A percentile compares a stretch with the other conserved stretches of the same genome.
These are phyloP conservation scores for Vidua chalybeata DNA, from an alignment of 2,113 vertebrate species.

Conservation along the genomic window DNA sequence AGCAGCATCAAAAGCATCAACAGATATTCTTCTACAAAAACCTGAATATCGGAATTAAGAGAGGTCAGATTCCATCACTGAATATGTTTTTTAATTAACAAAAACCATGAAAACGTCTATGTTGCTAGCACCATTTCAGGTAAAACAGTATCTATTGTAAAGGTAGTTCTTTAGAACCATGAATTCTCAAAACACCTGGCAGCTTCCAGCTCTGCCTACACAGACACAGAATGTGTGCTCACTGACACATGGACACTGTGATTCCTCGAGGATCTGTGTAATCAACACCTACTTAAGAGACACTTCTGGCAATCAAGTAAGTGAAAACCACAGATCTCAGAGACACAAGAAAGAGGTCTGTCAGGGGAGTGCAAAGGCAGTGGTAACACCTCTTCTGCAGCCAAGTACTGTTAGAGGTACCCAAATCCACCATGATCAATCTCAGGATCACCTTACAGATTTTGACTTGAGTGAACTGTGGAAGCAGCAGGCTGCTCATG, in stretches of 20 bases:
- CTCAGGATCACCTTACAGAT: not conserved
- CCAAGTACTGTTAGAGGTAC: not conserved
- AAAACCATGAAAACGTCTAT: not conserved
- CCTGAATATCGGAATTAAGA: not conserved
- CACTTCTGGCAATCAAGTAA: not conserved
- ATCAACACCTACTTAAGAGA: not conserved
- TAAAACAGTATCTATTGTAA: not conserved
- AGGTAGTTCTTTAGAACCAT: not conserved
- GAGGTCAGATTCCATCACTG: not conserved
- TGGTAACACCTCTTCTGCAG: not conserved
- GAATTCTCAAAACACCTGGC: not conserved
- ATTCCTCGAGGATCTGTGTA: not conserved
- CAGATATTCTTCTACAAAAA: not conserved
- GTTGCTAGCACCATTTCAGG: not conserved
- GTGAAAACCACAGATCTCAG: not conserved
- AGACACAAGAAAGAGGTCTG: not conserved
- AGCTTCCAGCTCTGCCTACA: not conserved
- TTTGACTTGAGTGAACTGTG: not conserved
- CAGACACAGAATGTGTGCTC: not conserved
- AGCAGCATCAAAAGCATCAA: conserved; percentile 16
- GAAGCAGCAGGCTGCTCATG: not conserved
- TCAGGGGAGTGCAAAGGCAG: not conserved
- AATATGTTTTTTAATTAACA: not conserved
- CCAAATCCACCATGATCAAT: not conserved
- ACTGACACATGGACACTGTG: not conserved